A percentile compares a stretch with the other conserved stretches of the same genome.
Conservation (phyloP, 2,888 invertebrate species). For the Allolobophora icterica region DNA sequence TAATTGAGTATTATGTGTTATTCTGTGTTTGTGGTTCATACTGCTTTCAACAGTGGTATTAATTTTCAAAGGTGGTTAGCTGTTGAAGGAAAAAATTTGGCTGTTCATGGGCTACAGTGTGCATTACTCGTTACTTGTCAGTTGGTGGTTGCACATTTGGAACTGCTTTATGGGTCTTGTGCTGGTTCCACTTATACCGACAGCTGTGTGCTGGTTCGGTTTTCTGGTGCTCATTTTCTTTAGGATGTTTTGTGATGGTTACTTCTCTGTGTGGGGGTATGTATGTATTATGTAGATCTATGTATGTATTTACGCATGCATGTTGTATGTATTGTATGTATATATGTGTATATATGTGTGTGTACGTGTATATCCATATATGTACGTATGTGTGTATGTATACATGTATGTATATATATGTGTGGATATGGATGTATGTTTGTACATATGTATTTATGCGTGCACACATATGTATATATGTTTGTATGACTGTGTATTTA, state of each 20-base stretch:
- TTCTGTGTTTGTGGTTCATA: background rate
- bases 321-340: too few relatives aligned
- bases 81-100: background rate
- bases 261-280: background rate
- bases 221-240: background rate
- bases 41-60: background rate
- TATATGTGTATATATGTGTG: background rate
- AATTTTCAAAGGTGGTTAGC: background rate
- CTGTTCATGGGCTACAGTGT: background rate
- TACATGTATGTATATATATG: background rate
- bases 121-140: background rate
- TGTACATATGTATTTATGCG: background rate
- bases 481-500: too few relatives aligned
- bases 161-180: background rate
- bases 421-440: background rate
- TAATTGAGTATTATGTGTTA: background rate
- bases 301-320: background rate
- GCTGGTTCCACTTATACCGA: background rate
- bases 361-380: background rate
- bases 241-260: background rate
- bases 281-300: too few relatives aligned
- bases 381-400: background rate
- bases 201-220: background rate
- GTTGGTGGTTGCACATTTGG: conserved; percentile 9
- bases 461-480: background rate